Evolutionary conservation across 2,113 vertebrate genomes (phyloP), one percentile per base, ranked within the genome.

Genomic region (Sebastes schlegelii): DNA sequence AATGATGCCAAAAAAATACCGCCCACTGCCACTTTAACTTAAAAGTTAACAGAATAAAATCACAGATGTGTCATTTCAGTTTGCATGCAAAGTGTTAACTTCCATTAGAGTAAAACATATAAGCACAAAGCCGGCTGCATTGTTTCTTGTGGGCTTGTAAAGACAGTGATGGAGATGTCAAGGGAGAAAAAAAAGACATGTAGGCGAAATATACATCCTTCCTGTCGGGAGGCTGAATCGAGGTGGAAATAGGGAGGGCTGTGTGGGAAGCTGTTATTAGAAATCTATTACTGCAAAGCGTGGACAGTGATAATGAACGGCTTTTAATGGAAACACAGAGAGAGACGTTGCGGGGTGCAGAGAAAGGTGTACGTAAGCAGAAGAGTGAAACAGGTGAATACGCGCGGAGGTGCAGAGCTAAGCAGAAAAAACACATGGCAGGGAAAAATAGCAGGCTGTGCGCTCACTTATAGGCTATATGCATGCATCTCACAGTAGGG

Each of bases 301-400:
- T 55, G 40, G 69, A 82, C 69, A 70, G n/a, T 65, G 70, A 61
- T 21, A 70, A 64, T 48, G 64, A 66, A 75, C 19, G 23, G 52
- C 46, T 52, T 26, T 70, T 42, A 70, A 43, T 62, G 77, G 67
- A 70, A 62, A 70, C 19, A 60, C 8, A 58, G n/a, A 40, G 26
- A 21, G 52, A 21, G 52, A 58, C 23, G 19, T 14, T 26, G 57
- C 51, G 2, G 26, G 43, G 5, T 34, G 70, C 12, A 13, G 19
- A 49, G 43, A 79, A 67, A 74, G 61, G 63, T 42, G 68, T 46
- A 63, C 5, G 57, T 68, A 57, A 82, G 79, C 74, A 72, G 45
- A 72, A 78, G 14, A 48, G 14, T 52, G 23, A 82, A 78, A 73
- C 77, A 68, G 67, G 63, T 84, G 77, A 77, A 74, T 43, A 49